These are phyloP conservation scores for Drosophila recens DNA, from an alignment of 2,888 invertebrate genomes.

Conservation along the genomic window DNA sequence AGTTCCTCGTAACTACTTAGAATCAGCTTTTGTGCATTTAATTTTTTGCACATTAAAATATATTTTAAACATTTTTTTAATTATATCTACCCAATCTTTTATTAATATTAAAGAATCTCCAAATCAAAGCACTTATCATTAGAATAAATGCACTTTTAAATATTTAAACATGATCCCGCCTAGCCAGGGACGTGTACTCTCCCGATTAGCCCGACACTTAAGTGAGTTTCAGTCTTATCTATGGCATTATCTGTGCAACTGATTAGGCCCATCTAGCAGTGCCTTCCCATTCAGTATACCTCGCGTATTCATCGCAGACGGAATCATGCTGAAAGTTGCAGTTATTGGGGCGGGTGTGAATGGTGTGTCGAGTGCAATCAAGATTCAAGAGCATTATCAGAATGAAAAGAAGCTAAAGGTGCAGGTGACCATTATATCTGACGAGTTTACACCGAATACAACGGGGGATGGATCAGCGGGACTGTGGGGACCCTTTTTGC, in stretches of 20 bases:
- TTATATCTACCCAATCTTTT: no score
- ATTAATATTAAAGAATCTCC: no score
- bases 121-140: no score
- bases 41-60: no score
- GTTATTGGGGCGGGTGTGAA: slow-evolving; percentile 92
- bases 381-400: slow-evolving; percentile 87
- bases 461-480: slow-evolving; percentile 93
- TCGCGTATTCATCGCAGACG: slow-evolving; percentile 16
- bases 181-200: slow-evolving; percentile 5
- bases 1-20: no score
- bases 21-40: no score
- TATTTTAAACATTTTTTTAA: no score
- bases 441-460: slow-evolving; percentile 89
- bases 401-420: slow-evolving; percentile 79
- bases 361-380: slow-evolving; percentile 89
- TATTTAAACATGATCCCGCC: background rate
- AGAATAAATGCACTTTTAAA: background rate
- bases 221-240: slow-evolving; percentile 8
- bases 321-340: slow-evolving; percentile 62
- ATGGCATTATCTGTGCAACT: background rate
- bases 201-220: background rate
- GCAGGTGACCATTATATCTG: slow-evolving; percentile 88
- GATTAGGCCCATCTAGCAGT: slow-evolving; percentile 26
- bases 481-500: slow-evolving; percentile 90
- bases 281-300: slow-evolving; percentile 14